Evolutionary conservation across 2,888 invertebrate species (phyloP), one percentile per base, ranked within the genome.

Genomic region (Rosalia funebris): DNA sequence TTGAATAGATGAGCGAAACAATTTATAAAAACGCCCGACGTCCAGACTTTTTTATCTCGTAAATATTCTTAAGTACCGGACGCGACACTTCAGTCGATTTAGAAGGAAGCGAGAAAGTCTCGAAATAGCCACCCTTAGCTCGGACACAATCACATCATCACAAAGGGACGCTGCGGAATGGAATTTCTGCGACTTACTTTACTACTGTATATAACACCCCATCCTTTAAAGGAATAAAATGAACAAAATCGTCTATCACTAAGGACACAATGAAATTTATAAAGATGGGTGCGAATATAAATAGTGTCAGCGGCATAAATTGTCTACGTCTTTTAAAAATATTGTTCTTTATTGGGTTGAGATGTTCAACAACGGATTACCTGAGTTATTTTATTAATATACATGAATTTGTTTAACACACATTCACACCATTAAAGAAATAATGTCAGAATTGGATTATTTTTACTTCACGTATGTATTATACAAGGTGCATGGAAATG

Each of bases 1-100:
- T 14, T 11, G 19, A 15, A n/a, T n/a, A n/a, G 52, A 55, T 54
- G 39, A 47, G 59, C 55, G 54, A 53, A 46, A 53, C 69, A 66
- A 65, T 71, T 69, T 66, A 71, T 71, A 70, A 70, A 62, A 64
- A 60, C 67, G 63, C 63, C 68, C 62, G 70, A 66, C 69, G 64
- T 66, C 69, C 60, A 58, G 62, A 63, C 66, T 69, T 69, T 69
- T 70, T 74, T 63, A 63, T 64, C 70, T 75, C 74, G 77, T 79
- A 79, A 79, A 80, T 79, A 77, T 78, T 77, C 78, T 77, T 77
- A 78, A 80, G 80, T 75, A 77, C 77, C 78, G 79, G 78, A 79
- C 75, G 76, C 75, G 75, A 75, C 77, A 77, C 77, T 76, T 70
- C 65, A 59, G 64, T 62, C 61, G 61, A 63, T 66, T 58, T 59